Percentiles rank a stretch among this genome's conserved stretches.
Conservation (phyloP, 1,140 invertebrate genomes). For the Drosophila seguyi region DNA sequence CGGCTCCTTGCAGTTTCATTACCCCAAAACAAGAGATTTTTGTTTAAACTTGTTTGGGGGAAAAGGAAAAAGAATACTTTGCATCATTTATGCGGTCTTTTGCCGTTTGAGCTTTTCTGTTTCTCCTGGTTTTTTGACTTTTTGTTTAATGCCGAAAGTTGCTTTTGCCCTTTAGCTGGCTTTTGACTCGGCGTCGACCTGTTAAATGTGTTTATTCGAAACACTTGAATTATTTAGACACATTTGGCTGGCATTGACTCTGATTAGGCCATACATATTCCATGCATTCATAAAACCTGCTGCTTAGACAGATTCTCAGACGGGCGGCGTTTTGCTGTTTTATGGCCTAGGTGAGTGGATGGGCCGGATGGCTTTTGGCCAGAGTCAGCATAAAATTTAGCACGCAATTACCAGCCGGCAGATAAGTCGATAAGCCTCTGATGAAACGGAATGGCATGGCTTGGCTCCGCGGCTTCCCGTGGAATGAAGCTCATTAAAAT, state of each 20-base stretch:
- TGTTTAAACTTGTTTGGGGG: constrained; percentile 77
- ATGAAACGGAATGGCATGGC: constrained; percentile 52
- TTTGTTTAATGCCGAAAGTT: constrained; percentile 68
- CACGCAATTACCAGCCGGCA: constrained; percentile 71
- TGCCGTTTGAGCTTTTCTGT: constrained; percentile 47
- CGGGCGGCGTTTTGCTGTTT: constrained; percentile 12
- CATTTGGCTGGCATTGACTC: constrained; percentile 49
- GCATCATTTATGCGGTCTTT: constrained; percentile 82
- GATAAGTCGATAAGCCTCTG: constrained; percentile 63
- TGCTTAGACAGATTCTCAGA: constrained; percentile 67
- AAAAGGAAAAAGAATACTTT: constrained; percentile 66
- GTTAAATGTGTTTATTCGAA: constrained; percentile 66
- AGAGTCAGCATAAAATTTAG: constrained; percentile 75
- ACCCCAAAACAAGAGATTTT: constrained; percentile 75
- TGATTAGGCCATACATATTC: constrained; percentile 69
- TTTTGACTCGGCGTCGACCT: constrained; percentile 54
- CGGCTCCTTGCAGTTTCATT: constrained; percentile 70
- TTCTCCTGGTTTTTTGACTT: constrained; percentile 15
- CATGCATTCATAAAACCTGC: constrained; percentile 81
- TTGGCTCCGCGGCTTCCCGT: background rate
- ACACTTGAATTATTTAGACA: constrained; percentile 77
- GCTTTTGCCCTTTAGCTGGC: constrained; percentile 42
- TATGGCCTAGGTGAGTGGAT: constrained; percentile 30
- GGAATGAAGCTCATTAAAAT: constrained; percentile 81
- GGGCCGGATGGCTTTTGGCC: constrained; percentile 36